Evolutionary conservation across 2,797 vertebrate genomes (phyloP).

Genomic region (Crax fasciolata): DNA sequence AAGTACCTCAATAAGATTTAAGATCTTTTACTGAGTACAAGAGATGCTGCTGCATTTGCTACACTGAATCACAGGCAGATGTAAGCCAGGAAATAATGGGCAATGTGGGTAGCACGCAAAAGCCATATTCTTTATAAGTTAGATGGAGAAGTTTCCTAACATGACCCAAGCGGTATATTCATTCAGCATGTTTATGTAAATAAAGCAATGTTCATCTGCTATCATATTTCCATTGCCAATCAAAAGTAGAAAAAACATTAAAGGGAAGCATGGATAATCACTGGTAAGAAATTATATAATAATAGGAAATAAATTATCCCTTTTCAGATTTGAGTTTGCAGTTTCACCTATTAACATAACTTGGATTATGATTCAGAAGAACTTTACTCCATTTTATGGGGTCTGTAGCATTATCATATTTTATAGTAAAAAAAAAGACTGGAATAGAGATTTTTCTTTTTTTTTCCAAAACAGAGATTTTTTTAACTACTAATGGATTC

Average conservation of each 20-base stretch:
- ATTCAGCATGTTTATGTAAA: constrained; percentile 36
- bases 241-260: constrained; percentile 18
- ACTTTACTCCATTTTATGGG: not conserved
- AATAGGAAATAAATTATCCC: constrained; percentile 25
- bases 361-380: constrained; percentile 5
- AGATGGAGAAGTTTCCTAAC: not conserved
- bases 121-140: not conserved
- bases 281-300: constrained; percentile 1
- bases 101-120: constrained; percentile 9
- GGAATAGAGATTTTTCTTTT: not conserved
- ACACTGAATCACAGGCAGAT: not conserved
- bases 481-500: not conserved
- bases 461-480: not conserved
- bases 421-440: not conserved
- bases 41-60: not conserved
- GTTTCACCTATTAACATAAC: constrained; percentile 7
- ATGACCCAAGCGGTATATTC: constrained; percentile 1
- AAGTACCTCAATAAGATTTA: not conserved
- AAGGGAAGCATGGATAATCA: not conserved
- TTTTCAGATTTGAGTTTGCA: constrained; percentile 33
- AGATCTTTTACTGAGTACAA: not conserved
- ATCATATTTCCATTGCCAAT: constrained; percentile 22
- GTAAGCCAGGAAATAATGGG: not conserved
- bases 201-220: constrained; percentile 13
- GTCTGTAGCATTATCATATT: not conserved